Percentiles rank a stretch among this genome's conserved stretches.
Evolutionary conservation across 2,888 invertebrate genomes (phyloP).

Genomic region (Pammene fasciana): DNA sequence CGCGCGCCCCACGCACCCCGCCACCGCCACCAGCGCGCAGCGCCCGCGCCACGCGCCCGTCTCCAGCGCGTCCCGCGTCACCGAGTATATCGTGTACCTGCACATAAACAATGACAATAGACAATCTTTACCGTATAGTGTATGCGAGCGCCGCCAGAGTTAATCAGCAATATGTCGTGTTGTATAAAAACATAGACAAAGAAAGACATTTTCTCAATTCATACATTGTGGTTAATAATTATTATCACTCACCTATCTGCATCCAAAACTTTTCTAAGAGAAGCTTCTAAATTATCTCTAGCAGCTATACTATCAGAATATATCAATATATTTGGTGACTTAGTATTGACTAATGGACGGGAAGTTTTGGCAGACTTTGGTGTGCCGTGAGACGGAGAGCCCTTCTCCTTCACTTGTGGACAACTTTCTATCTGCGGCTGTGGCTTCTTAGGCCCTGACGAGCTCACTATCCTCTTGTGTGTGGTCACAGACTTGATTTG

Average conservation of each 20-base stretch:
- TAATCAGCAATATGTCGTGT: too few relatives aligned
- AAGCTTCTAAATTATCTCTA: slow-evolving; percentile 88
- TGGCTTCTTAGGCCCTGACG: slow-evolving; percentile 72
- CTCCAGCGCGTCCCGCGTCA: slow-evolving; percentile 71
- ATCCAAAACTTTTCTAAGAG: slow-evolving; percentile 87
- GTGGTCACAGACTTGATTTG: slow-evolving; percentile 80
- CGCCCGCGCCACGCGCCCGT: slow-evolving; percentile 85
- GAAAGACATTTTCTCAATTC: neutral
- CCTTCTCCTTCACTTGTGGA: slow-evolving; percentile 62
- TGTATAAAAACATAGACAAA: too few relatives aligned
- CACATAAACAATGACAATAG: neutral
- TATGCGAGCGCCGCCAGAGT: too few relatives aligned
- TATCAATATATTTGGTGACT: slow-evolving; percentile 91
- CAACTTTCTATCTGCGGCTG: slow-evolving; percentile 62
- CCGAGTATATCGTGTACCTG: slow-evolving; percentile 86
- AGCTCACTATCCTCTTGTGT: slow-evolving; percentile 76
- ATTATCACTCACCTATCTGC: slow-evolving; percentile 84
- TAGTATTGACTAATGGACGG: slow-evolving; percentile 83
- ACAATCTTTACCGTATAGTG: too few relatives aligned
- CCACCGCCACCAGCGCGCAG: slow-evolving; percentile 88
- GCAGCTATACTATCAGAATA: slow-evolving; percentile 90
- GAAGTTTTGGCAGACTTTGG: slow-evolving; percentile 73
- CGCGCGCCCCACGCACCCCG: slow-evolving; percentile 88
- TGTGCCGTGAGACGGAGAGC: slow-evolving; percentile 61
- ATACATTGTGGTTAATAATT: neutral